phyloP scores from a whole-genome alignment of 2,888 invertebrate species.

The Belgica antarctica region DNA sequence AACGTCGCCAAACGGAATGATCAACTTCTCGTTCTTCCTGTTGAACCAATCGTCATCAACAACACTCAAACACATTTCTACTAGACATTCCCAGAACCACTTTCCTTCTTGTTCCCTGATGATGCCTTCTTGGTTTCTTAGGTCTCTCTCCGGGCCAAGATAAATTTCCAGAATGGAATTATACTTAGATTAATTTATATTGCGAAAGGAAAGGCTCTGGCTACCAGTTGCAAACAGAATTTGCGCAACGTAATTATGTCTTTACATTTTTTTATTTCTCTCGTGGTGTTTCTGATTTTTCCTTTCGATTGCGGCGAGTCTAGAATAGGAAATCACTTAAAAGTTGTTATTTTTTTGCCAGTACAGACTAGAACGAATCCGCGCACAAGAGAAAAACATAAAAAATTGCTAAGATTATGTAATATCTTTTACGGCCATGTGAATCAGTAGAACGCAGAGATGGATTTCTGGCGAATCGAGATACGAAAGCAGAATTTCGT shows the following conservation, averaged over 20 bases:
- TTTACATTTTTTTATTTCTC: neutral
- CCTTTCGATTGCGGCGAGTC: neutral
- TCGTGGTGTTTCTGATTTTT: constrained; percentile 4
- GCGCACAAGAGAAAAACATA: constrained; percentile 10
- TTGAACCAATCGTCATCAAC: too few species aligned
- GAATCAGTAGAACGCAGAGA: constrained; percentile 35
- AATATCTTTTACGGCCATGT: constrained; percentile 40
- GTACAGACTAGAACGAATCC: too few species aligned
- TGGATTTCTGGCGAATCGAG: neutral
- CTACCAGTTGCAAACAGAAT: neutral
- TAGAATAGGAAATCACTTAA: neutral
- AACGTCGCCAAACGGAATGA: too few species aligned
- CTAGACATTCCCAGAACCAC: too few species aligned
- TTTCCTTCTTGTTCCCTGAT: neutral
- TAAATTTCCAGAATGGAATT: neutral
- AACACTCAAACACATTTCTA: too few species aligned
- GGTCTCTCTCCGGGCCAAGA: constrained; percentile 2
- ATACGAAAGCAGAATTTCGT: neutral
- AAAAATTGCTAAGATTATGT: constrained; percentile 40
- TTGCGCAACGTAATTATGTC: neutral
- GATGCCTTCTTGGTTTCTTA: neutral
- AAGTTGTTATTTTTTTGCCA: neutral
- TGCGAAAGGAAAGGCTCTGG: neutral
- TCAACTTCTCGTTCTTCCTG: too few species aligned
- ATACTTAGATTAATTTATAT: constrained; percentile 5